Percentiles rank a stretch among this genome's conserved stretches.
These are phyloP conservation scores for Drepanosiphum platanoidis DNA, from an alignment of 2,888 invertebrate species.

Conservation along the genomic window DNA sequence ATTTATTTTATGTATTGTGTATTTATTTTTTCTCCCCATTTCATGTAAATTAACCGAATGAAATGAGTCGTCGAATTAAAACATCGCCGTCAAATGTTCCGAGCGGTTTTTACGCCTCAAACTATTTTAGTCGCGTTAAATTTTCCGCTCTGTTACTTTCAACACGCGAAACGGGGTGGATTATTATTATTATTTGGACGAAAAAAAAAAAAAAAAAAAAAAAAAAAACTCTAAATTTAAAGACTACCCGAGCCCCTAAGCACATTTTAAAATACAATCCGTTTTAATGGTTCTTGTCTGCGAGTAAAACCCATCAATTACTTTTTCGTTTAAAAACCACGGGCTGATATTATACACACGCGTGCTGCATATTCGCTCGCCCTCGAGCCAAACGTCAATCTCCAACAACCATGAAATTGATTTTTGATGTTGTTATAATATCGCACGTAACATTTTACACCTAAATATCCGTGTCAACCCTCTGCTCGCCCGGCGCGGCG, in stretches of 20 bases:
- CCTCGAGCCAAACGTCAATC: constrained; percentile 48
- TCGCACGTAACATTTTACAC: constrained; percentile 43
- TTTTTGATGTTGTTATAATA: constrained; percentile 58
- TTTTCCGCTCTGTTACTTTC: constrained; percentile 55
- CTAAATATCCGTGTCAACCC: constrained; percentile 30
- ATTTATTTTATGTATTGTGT: not conserved
- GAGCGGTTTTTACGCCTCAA: constrained; percentile 31
- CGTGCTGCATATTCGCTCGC: not conserved
- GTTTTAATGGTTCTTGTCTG: constrained; percentile 52
- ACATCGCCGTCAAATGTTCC: constrained; percentile 28
- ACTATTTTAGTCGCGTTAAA: constrained; percentile 42
- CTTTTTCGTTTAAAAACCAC: constrained; percentile 55
- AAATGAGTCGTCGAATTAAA: constrained; percentile 43
- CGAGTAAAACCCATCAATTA: constrained; percentile 57
- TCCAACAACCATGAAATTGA: constrained; percentile 54
- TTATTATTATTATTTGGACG: too few species aligned
- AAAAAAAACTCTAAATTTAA: constrained; percentile 37
- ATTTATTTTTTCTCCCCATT: not conserved
- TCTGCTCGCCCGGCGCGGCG: not conserved
- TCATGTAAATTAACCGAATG: constrained; percentile 27
- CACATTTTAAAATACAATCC: constrained; percentile 45
- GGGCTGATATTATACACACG: not conserved
- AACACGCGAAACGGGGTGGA: constrained; percentile 39
- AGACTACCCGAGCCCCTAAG: constrained; percentile 13
- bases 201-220: constrained; percentile 3